Percentiles rank a stretch among this genome's conserved stretches.
These are phyloP conservation scores for Belonocnema kinseyi DNA, from an alignment of 1,140 invertebrate genomes.

Conservation along the genomic window DNA sequence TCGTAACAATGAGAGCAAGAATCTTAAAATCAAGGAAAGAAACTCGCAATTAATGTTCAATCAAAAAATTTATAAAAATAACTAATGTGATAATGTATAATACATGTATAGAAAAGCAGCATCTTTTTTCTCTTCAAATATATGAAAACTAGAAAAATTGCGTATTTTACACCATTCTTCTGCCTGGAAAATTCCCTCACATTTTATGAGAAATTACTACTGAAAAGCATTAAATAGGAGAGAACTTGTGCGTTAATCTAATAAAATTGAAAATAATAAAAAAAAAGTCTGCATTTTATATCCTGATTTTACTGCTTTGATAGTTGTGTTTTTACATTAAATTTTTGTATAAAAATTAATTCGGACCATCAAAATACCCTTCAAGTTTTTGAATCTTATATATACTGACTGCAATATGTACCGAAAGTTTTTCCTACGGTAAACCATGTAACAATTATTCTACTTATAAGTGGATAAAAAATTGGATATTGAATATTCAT, in stretches of 20 bases:
- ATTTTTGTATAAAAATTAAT: not conserved
- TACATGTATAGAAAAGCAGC: no score
- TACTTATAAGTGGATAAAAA: not conserved
- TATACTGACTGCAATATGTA: conserved; percentile 8
- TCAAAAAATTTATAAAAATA: no score
- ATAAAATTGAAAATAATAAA: not conserved
- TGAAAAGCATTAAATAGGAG: not conserved
- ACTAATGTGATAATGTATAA: no score
- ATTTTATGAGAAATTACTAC: not conserved
- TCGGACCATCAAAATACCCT: not conserved
- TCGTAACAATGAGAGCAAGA: no score
- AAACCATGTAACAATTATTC: not conserved
- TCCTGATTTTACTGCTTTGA: not conserved
- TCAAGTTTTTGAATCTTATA: conserved; percentile 1
- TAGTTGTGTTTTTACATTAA: conserved; percentile 4
- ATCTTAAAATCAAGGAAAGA: no score
- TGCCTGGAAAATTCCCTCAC: not conserved
- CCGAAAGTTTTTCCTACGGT: not conserved
- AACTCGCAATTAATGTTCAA: no score
- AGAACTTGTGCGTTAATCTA: not conserved
- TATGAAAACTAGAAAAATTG: not conserved
- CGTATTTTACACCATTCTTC: not conserved
- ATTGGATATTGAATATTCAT: conserved; percentile 2
- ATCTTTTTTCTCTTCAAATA: not conserved
- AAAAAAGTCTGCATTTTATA: not conserved